Base-by-base conservation (phyloP, 2,797 vertebrate species). In the Macropodus opercularis region DNA sequence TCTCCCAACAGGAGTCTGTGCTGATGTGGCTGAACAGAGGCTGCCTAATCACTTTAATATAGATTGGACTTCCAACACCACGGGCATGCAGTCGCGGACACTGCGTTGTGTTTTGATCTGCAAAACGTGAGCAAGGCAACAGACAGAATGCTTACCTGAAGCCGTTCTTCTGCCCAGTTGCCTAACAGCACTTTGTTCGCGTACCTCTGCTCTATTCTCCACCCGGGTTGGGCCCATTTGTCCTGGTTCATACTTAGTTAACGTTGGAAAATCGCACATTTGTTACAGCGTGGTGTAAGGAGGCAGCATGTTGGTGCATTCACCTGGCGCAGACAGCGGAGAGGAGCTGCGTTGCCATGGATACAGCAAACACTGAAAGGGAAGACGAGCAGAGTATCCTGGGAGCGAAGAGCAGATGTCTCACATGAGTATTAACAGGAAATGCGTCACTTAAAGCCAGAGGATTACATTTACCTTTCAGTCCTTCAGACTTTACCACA, bases 131-230 rank as follows among this genome's bases (percentile, higher is more conserved):
- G n/a, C n/a, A 10, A n/a, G 8, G 4, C 4, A 55, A 43, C 32
- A 12, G 51, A 12, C 1, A 19, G 14, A 57, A 41, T 18, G n/a
- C 75, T 49, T 88, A 93, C 92, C 90, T 93, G 79, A 18, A 88
- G 84, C 70, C 81, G 86, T n/a, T 92, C 89, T 57, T 94, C 92
- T 6, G 68, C 69, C 91, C 92, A 94, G 85, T 93, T 94, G 5
- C 91, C 91, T 31, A 91, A 48, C 9, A 93, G 74, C 44, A 91
- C 92, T 77, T 87, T 91, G 76, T 81, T 90, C 44, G 76, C 40
- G 63, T 90, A 93, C 56, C 65, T 91, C 65, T 86, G 85, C 48
- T 93, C 90, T 38, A 85, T 83, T 70, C 52, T 90, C 92, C 91
- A 92, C 58, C 89, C 87, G 0, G 85, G 57, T 63, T 88, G 78